Base-by-base conservation (phyloP, 2,888 invertebrate genomes). In the Eurytoma californica region DNA sequence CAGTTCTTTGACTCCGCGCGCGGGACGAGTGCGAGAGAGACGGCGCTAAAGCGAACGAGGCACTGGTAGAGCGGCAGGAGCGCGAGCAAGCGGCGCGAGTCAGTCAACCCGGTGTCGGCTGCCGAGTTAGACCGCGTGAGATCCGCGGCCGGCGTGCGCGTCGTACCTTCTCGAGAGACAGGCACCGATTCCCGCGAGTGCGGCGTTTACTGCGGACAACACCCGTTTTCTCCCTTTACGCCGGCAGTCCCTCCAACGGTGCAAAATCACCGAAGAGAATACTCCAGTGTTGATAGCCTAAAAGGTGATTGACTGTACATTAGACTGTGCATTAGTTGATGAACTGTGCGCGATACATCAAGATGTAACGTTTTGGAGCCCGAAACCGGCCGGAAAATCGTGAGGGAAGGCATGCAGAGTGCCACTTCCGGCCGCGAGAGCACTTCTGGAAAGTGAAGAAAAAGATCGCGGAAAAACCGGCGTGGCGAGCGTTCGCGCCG, bases 81-180 rank as follows among this genome's bases (percentile, higher is more conserved):
- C 24, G 24, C 24, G 24, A 24, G 30, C 61, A 61, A 80, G 84
- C 69, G 84, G 83, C 83, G 85, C 83, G 86, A 89, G 89, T 90
- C 90, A 90, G 90, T 90, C 89, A 90, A 90, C 89, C 86, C 89
- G 87, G 88, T 87, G 89, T 86, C 88, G 88, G 87, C 85, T 84
- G 76, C 80, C 82, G 76, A 83, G 82, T 80, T 81, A 84, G 84
- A 84, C 84, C 83, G 82, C 69, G 70, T 78, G 60, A 24, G 24
- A 24, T 24, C 24, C 66, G 18, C 57, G 60, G 30, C 63, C 47
- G 76, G 78, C 80, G 72, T n/a, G 13, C 28, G 28, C 3, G 60
- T 28, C 28, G 24, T 60, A 60, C 16, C n/a, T 47, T 30, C 63
- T 12, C 63, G 18, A 39, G 39, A 18, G 13, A 9, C 39, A 39